These are phyloP conservation scores for Sakesphorus luctuosus DNA, from an alignment of 2,113 vertebrate genomes.

Conservation along the genomic window DNA sequence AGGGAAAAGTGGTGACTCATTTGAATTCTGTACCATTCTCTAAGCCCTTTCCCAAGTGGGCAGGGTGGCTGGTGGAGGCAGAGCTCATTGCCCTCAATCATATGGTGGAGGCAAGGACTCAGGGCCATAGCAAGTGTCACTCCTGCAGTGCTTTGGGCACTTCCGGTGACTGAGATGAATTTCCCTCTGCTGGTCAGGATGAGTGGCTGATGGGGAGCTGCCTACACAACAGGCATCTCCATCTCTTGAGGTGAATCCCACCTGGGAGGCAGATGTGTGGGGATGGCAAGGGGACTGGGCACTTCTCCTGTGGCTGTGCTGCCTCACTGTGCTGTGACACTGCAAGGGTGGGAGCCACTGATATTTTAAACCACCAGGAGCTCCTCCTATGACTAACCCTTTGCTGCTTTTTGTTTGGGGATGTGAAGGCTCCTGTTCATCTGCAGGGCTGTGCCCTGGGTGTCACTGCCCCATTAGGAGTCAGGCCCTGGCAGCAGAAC, in stretches of 20 bases:
- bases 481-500: neutral
- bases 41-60: neutral
- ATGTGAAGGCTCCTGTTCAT: neutral
- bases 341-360: neutral
- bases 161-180: neutral
- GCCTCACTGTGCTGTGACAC: neutral
- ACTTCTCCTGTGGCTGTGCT: neutral
- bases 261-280: neutral
- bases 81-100: neutral
- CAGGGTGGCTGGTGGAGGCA: neutral
- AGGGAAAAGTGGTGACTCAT: neutral
- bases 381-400: neutral
- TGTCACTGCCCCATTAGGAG: neutral
- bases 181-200: neutral
- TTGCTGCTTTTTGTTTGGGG: neutral
- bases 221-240: neutral
- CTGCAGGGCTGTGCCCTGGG: neutral
- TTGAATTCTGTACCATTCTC: neutral
- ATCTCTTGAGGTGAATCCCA: neutral
- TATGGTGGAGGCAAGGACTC: fast-evolving
- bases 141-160: neutral
- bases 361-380: neutral
- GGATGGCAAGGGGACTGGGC: neutral
- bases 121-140: fast-evolving
- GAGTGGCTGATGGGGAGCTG: neutral